Conservation (phyloP, 2,888 invertebrate species). For the Notodonta ziczac region DNA sequence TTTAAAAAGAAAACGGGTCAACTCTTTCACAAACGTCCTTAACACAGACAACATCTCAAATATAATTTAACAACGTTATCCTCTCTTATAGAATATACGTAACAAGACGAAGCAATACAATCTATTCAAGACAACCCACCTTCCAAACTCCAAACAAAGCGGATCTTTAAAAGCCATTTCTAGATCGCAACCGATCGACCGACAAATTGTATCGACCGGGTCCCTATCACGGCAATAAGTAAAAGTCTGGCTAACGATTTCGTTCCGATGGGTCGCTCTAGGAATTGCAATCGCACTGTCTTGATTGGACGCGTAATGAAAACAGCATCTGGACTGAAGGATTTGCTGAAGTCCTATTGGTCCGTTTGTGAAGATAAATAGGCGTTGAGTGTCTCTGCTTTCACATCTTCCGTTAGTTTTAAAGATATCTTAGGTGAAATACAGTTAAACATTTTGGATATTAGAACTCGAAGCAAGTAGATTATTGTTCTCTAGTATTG, state of each 20-base stretch:
- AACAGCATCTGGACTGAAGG: constrained; percentile 9
- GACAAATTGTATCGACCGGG: constrained; percentile 35
- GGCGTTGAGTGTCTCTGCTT: background rate
- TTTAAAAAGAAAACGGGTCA: too few species aligned
- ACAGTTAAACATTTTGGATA: too few species aligned
- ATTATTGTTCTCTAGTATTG: too few species aligned
- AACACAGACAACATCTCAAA: too few species aligned
- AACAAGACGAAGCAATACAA: background rate
- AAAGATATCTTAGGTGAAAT: too few species aligned
- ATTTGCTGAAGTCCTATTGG: background rate
- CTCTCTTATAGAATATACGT: background rate
- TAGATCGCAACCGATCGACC: constrained; percentile 29
- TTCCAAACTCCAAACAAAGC: constrained; percentile 13
- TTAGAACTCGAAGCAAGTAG: too few species aligned
- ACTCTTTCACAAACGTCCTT: too few species aligned
- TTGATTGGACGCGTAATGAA: constrained; percentile 43
- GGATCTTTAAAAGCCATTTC: constrained; percentile 33
- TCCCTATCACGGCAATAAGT: constrained; percentile 36
- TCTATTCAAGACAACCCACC: constrained; percentile 7
- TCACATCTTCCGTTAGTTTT: too few species aligned
- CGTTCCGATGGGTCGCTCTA: constrained; percentile 28
- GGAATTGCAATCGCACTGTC: constrained; percentile 41
- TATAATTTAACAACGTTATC: background rate
- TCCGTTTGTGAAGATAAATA: background rate
- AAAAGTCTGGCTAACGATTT: constrained; percentile 40